A percentile compares a stretch with the other conserved stretches of the same genome.
These are phyloP conservation scores for Bucorvus abyssinicus DNA, from an alignment of 2,797 vertebrate species.

Conservation along the genomic window DNA sequence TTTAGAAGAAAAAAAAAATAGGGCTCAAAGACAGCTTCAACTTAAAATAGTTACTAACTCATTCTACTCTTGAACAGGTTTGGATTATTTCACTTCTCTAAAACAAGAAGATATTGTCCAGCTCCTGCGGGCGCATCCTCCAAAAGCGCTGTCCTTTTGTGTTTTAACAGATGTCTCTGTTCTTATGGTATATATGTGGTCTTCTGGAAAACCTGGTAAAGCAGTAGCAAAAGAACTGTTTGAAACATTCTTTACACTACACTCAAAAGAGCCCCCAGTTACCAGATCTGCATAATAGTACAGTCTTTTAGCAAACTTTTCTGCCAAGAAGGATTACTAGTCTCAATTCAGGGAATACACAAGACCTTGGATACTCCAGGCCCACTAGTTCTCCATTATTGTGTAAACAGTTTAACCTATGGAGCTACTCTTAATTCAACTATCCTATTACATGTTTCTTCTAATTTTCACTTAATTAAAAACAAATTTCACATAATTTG, in stretches of 20 bases:
- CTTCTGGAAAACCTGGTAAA: background rate
- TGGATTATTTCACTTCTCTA: background rate
- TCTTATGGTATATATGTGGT: rapidly evolving
- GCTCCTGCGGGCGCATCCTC: background rate
- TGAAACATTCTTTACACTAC: background rate
- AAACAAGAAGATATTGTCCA: background rate
- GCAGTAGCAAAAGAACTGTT: background rate
- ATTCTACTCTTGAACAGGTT: background rate
- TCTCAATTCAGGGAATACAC: background rate
- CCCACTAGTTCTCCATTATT: background rate
- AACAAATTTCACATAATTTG: background rate
- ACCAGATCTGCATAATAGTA: background rate
- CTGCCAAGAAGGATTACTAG: background rate
- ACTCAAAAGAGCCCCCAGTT: background rate
- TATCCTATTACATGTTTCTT: background rate
- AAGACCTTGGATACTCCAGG: background rate
- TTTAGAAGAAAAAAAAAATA: background rate
- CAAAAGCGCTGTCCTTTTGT: background rate
- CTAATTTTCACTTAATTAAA: background rate
- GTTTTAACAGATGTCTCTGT: background rate
- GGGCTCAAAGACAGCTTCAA: constrained; percentile 9
- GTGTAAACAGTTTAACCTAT: background rate
- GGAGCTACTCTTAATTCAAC: background rate
- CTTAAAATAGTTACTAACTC: constrained; percentile 16
- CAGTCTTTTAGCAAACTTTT: background rate